phyloP scores from a whole-genome alignment of 2,113 vertebrate genomes.

The Callaeas wilsoni region DNA sequence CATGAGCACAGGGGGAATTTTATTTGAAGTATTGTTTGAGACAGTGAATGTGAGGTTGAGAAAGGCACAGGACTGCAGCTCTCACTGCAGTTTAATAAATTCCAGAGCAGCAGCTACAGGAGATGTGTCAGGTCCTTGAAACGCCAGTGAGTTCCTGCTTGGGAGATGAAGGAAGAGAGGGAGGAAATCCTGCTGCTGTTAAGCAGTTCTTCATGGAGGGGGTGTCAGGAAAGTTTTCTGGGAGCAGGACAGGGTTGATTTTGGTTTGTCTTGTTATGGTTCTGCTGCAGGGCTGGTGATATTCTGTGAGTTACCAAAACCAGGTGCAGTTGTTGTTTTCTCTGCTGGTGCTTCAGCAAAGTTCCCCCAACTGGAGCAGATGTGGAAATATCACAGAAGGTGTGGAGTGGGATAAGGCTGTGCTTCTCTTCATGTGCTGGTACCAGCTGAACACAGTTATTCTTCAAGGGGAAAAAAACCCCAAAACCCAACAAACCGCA shows the following conservation, averaged over 20 bases:
- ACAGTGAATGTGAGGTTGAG: background rate
- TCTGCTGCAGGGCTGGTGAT: background rate
- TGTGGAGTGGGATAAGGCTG: background rate
- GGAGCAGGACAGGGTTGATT: background rate
- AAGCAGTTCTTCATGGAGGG: background rate
- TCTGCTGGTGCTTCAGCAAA: background rate
- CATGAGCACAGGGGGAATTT: accelerated
- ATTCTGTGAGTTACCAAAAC: background rate
- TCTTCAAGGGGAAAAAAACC: background rate
- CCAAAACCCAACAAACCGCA: background rate
- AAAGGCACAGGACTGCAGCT: background rate
- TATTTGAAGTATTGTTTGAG: background rate
- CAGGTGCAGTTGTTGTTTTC: background rate
- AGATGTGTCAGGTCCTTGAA: background rate
- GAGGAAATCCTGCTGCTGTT: background rate
- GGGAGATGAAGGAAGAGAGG: background rate
- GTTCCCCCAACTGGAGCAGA: background rate
- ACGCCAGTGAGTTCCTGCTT: background rate
- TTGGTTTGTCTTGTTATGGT: background rate
- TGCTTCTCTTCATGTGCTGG: background rate
- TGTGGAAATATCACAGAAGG: background rate
- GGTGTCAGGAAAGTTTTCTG: background rate
- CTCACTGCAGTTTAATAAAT: background rate
- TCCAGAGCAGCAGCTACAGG: background rate
- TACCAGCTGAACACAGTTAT: background rate